Base-by-base conservation (phyloP, 2,888 invertebrate genomes). In the Watsonalla cultraria region DNA sequence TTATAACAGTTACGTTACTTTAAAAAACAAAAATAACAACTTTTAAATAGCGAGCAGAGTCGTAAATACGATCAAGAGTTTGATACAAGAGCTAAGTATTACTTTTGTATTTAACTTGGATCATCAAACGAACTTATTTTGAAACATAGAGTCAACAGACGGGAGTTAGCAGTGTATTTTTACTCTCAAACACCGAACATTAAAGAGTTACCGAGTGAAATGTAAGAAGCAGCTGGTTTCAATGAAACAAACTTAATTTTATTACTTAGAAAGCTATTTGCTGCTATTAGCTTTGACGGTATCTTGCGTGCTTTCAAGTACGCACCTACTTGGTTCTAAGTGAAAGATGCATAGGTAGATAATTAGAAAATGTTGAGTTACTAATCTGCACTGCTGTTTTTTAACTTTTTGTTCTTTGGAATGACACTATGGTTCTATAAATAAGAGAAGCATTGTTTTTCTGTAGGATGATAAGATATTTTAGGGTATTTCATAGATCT, bases 131-230 rank as follows among this genome's bases (percentile, higher is more conserved):
- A 49, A 49, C 34, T 48, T 45, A 35, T 14, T 49, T 35, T 45
- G 35, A 45, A 70, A 72, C 64, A 71, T 62, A 68, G 71, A 73
- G 74, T 76, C 68, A 73, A 78, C 75, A 80, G 11, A 11, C 42
- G 11, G 42, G 42, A 42, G 42, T 42, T 75, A 70, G 68, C 66
- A 61, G 74, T 75, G 66, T 84, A 81, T 83, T 84, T 84, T 78
- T 81, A 80, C 68, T 78, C 72, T 58, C 68, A 64, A 70, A 70
- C 63, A 65, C 65, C 49, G 60, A 70, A 77, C 80, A 74, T 81
- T 67, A 82, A 83, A 80, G 78, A 78, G 74, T 77, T 76, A 72
- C 72, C 60, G 66, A 74, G 75, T 65, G 65, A 66, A 72, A 72
- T 66, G 65, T 62, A 69, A 64, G 62, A 64, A 74, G 64, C 76